Conservation (phyloP, 92 coral and sea anemone species). For the Umimayanthus kanabou region DNA sequence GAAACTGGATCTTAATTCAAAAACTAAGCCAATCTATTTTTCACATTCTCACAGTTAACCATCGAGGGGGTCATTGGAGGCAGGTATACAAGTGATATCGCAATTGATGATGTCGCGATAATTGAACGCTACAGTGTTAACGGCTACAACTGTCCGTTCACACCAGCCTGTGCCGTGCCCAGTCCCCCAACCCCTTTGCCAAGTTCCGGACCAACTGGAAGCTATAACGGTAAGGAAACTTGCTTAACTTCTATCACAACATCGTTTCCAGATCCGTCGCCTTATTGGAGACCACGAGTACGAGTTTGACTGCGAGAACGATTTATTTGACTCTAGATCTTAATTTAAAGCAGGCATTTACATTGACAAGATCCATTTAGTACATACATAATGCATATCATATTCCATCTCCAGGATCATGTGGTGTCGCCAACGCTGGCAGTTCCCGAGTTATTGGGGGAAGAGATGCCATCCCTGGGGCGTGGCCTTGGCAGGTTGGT, state of each 20-base stretch:
- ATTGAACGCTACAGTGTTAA: conserved; percentile 1
- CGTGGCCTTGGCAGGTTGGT: conserved; percentile 43
- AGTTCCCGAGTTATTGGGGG: conserved; percentile 40
- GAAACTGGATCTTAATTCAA: no score
- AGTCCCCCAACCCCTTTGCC: conserved; percentile 12
- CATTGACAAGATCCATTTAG: neutral
- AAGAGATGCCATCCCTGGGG: conserved; percentile 26
- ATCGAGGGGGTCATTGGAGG: conserved; percentile 20
- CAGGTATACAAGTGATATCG: neutral
- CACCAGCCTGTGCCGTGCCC: conserved; percentile 5
- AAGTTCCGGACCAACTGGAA: conserved; percentile 16
- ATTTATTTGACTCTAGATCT: no score
- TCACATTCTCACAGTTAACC: neutral
- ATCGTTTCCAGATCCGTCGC: no score
- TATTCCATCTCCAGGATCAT: neutral
- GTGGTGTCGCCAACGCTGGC: conserved; percentile 1
- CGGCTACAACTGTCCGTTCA: neutral
- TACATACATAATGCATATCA: neutral
- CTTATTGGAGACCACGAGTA: no score
- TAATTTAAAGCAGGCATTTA: no score
- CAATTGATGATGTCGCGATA: conserved; percentile 5
- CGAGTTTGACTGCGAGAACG: no score
- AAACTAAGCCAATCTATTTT: neutral
- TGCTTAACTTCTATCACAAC: neutral
- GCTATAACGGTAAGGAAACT: conserved; percentile 16